Conservation (phyloP, 1,140 invertebrate species). For the Mamestra configurata region DNA sequence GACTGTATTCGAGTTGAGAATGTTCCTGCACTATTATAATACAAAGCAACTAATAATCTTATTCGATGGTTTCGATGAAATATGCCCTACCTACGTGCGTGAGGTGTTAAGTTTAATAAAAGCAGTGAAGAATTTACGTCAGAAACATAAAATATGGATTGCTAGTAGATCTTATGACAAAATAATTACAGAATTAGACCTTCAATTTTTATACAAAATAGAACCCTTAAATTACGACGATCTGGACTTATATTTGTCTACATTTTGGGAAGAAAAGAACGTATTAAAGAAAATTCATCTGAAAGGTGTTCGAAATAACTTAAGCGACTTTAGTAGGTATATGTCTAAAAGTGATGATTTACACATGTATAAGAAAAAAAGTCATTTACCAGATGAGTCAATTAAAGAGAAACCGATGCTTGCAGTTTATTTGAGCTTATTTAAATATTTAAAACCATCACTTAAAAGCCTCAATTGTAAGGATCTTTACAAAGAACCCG, state of each 20-base stretch:
- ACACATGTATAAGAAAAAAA: too few species aligned
- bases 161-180: slow-evolving; percentile 11
- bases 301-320: too few species aligned
- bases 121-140: neutral
- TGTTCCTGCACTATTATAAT: slow-evolving; percentile 21
- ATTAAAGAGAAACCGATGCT: too few species aligned
- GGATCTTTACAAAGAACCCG: too few species aligned
- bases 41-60: neutral
- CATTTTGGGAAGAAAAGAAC: neutral
- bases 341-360: too few species aligned
- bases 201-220: neutral
- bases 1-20: slow-evolving; percentile 10
- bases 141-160: slow-evolving; percentile 37
- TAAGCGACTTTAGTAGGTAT: too few species aligned
- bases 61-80: slow-evolving; percentile 43
- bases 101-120: neutral
- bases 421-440: too few species aligned
- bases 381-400: too few species aligned
- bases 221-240: neutral
- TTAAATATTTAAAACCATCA: too few species aligned
- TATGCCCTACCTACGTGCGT: neutral
- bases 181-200: neutral
- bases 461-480: too few species aligned
- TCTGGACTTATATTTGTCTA: neutral
- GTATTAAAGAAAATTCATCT: too few species aligned